Base-by-base conservation (phyloP, 2,797 vertebrate species). In the Enteromius viviparus region DNA sequence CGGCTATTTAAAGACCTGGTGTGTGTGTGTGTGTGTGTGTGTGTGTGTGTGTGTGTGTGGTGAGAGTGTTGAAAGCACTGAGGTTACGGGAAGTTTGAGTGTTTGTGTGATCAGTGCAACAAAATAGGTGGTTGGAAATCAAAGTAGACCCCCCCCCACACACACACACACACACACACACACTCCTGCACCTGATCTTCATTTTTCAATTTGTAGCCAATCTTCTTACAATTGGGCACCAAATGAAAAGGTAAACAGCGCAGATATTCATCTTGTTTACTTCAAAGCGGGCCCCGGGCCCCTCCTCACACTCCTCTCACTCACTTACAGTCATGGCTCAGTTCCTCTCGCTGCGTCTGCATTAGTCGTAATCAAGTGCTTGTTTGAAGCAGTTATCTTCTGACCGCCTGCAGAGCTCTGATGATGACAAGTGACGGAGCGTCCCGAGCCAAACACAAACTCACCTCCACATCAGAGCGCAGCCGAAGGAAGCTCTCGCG, bases 191-290 rank as follows among this genome's bases (percentile, higher is more conserved):
- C 93, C 93, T 95, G 93, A 94, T 91, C 86, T 93, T 94, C 75
- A 94, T 94, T 95, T 93, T 93, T 94, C 93, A 95, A 94, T 95
- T 95, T 94, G 93, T 93, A 94, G 88, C 92, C 91, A 94, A 94
- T 95, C 91, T 89, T 91, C 88, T 88, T 78, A 92, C 90, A 93
- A 94, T 93, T 92, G 91, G 90, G 86, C 90, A 93, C 90, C 86
- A 93, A 92, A 94, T 94, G 89, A 91, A 89, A 92, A 91, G 79
- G 90, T 93, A 94, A 94, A 94, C 93, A 94, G 84, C 85, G 78
- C 89, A 91, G 92, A 94, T 94, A 94, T 94, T 90, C 90, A 94
- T 95, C 94, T 94, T 92, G 92, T 93, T 94, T 93, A 92, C 92
- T 92, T 94, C 92, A 93, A 92, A 93, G 92, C 84, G 81, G 86